Evolutionary conservation across 2,113 vertebrate species (phyloP).

Genomic region (Psilopsiagon aymara): DNA sequence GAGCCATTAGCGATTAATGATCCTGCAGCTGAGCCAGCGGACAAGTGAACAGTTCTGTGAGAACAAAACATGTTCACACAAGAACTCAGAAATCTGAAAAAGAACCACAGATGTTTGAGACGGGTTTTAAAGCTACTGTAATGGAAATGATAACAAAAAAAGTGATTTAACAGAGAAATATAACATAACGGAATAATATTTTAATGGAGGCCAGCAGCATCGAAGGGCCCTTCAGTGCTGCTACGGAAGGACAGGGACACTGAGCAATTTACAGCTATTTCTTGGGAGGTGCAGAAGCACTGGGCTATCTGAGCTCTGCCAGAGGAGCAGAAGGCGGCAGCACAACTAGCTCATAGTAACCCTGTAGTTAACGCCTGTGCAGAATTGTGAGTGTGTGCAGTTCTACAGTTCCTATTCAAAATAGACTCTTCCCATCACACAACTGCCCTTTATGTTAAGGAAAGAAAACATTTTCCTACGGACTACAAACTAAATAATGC

Average conservation of each 20-base stretch:
- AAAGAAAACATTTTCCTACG: neutral
- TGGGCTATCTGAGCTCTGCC: neutral
- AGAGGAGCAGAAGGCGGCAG: neutral
- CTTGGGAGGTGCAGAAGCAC: neutral
- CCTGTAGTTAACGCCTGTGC: neutral
- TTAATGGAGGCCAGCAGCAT: neutral
- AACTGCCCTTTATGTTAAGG: neutral
- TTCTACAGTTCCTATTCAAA: accelerated
- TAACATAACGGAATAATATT: neutral
- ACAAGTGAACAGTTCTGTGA: neutral
- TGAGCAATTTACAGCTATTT: neutral
- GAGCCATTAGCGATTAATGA: neutral
- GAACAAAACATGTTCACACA: neutral
- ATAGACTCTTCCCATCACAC: neutral
- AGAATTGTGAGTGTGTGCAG: neutral
- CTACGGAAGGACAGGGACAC: neutral
- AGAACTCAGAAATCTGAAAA: neutral
- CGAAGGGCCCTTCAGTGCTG: neutral
- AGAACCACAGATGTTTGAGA: neutral
- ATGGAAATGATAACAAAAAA: neutral
- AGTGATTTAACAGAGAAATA: neutral
- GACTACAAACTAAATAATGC: neutral
- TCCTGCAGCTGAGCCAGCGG: neutral
- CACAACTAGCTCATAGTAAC: neutral
- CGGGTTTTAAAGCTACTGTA: neutral